Evolutionary conservation across 92 coral and sea anemone genomes (phyloP), one percentile per base, ranked within the genome.

Genomic region (Palythoa heliodiscus): DNA sequence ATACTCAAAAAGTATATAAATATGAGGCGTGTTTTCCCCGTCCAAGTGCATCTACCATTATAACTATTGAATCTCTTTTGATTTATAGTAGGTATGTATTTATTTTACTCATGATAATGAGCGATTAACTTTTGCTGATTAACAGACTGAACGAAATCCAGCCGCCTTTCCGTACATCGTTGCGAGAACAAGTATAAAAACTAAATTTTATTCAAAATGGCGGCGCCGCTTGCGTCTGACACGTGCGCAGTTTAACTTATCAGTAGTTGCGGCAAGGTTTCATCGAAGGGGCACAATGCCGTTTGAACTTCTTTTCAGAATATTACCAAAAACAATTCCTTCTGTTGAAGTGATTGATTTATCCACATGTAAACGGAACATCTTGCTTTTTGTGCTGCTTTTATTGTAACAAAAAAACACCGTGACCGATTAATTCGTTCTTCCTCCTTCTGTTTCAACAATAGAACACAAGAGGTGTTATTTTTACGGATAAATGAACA

Each of bases 341-440:
- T 38, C 70, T 38, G 70, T 64, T 80, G 52, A 43, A 80, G 58
- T 20, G 20, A 6, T 66, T 24, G 47, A 80, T 8, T 23, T 4
- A 16, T 73, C 74, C 84, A 80, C 84, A 80, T 64, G 84, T 48
- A 4, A 80, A 15, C 40, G 63, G 47, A 73, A 80, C 84, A 64
- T 80, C 70, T 80, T 48, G 73, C 84, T 13, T 64, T 67, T 80
- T 80, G 73, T 40, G 64, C 54, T 14, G 37, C 25, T 22, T n/a
- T 60, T 70, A 66, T 60, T 79, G 60, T 48, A 57, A 11, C 37
- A 77, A 39, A 60, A 22, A 69, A 69, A 25, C 47, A 43, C 50
- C 40, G 13, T 43, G 73, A 47, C 61, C 72, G 84, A n/a, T 24
- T 9, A 60, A 19, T 61, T 48, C 19, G 73, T 11, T 48, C 23